Base-by-base conservation (phyloP, 2,113 vertebrate genomes). In the Malurus cyaneus region DNA sequence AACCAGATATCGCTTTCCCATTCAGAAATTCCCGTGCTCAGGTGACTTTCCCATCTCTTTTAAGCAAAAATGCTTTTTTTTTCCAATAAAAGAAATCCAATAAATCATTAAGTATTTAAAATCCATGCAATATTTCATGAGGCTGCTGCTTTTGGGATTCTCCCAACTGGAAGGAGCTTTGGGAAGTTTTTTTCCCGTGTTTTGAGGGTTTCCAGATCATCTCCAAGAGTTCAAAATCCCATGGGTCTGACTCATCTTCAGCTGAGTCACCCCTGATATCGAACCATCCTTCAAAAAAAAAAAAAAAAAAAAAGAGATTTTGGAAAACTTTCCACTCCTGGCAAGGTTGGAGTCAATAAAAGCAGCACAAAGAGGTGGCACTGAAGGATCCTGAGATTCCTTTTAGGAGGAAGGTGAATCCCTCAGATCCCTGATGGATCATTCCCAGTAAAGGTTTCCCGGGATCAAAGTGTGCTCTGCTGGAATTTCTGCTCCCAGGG, bases 221-320 rank as follows among this genome's bases (percentile, higher is more conserved):
- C 78, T 61, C 44, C 25, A 5, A 0, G 3, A 87, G 89, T 69
- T 95, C 73, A 64, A 80, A 93, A 88, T 69, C 66, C 13, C 8
- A 47, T 29, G 34, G 80, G 3, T 79, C 65, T 97, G 95, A 95
- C 65, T 96, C 93, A 94, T 87, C 84, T 59, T 32, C 81, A 28
- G 84, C 93, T 94, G 88, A 85, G 74, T 97, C 95, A 91, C 82
- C 23, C 70, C 42, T 64, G 28, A 53, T 57, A 41, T 61, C 39
- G 70, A 82, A 46, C 23, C 65, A 9, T 34, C 61, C 88, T 73
- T 80, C 83, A 94, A 84, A 93, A 82, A 47, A 57, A 82, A 93
- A 82, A 47, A 54, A 82, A 36, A 36, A 36, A 93, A 82, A 42
- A 57, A 82, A 57, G 50, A 85, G 54, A 57, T 57, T 21, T 64